Percentiles rank a stretch among this genome's conserved stretches.
phyloP scores from a whole-genome alignment of 2,888 invertebrate species.

The Archaeoteleia sp. region DNA sequence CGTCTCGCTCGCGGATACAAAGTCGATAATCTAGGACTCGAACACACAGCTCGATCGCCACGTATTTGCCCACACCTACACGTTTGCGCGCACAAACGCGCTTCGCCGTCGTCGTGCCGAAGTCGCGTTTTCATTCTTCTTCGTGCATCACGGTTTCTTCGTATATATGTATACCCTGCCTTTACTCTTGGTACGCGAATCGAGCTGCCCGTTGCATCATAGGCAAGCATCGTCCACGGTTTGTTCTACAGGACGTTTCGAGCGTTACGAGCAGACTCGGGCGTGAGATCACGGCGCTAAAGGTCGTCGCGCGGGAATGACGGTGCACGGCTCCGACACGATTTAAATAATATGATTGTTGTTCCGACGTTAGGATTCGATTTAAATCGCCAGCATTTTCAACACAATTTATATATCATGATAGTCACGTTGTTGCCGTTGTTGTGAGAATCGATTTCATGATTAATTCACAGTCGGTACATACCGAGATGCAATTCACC shows the following conservation, averaged over 20 bases:
- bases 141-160: constrained; percentile 45
- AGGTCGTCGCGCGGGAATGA: constrained; percentile 38
- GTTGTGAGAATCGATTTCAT: constrained; percentile 40
- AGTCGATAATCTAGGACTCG: constrained; percentile 50
- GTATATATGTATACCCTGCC: neutral
- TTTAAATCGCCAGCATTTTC: constrained; percentile 37
- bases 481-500: neutral
- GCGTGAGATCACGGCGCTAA: constrained; percentile 50
- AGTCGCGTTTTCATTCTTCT: constrained; percentile 52
- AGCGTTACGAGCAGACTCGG: constrained; percentile 45
- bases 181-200: neutral
- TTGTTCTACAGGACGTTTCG: constrained; percentile 54
- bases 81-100: too few relatives aligned
- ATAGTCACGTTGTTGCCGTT: constrained; percentile 36
- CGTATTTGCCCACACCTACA: too few relatives aligned
- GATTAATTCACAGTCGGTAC: constrained; percentile 29
- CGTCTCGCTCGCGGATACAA: constrained; percentile 43
- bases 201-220: constrained; percentile 45
- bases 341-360: constrained; percentile 46
- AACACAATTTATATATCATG: constrained; percentile 35
- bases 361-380: constrained; percentile 12
- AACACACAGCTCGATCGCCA: too few relatives aligned
- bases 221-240: constrained; percentile 46
- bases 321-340: constrained; percentile 20
- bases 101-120: constrained; percentile 32